A percentile compares a stretch with the other conserved stretches of the same genome.
These are phyloP conservation scores for Hypolimnas misippus DNA, from an alignment of 2,888 invertebrate genomes.

Conservation along the genomic window DNA sequence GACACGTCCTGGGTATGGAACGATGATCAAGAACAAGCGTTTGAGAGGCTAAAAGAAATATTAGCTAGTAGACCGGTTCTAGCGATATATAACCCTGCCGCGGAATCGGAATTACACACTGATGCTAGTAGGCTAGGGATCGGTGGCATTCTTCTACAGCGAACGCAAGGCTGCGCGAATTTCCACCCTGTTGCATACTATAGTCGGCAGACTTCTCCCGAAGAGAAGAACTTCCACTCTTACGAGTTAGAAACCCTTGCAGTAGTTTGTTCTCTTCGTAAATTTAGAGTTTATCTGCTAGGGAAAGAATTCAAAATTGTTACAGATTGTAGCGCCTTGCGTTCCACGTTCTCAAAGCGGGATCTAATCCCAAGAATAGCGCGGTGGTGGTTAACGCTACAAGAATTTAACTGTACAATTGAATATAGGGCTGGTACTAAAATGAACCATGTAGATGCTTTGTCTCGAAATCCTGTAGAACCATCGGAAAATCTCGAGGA, in stretches of 20 bases:
- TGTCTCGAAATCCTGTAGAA: neutral
- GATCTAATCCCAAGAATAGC: neutral
- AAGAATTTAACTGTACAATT: neutral
- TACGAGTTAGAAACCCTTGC: neutral
- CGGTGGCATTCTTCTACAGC: too few relatives aligned
- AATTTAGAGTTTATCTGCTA: neutral
- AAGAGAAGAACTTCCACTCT: neutral
- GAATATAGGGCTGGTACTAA: neutral
- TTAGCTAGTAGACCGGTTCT: too few relatives aligned
- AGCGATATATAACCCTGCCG: too few relatives aligned
- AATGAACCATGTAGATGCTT: neutral
- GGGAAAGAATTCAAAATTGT: neutral
- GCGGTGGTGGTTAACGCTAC: neutral
- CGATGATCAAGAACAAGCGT: too few relatives aligned
- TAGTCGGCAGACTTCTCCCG: too few relatives aligned
- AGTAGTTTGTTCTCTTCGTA: neutral
- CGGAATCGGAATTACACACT: too few relatives aligned
- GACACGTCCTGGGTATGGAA: too few relatives aligned
- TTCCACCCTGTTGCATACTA: too few relatives aligned
- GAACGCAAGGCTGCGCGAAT: too few relatives aligned
- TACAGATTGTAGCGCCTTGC: neutral
- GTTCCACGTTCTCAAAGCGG: neutral
- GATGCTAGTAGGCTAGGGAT: too few relatives aligned
- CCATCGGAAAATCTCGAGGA: neutral
- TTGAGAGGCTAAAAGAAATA: too few relatives aligned